Evolutionary conservation across 64 coral and sea anemone genomes (phyloP), one percentile per base, ranked within the genome.

Genomic region (Hydrozoanthus tunicans): DNA sequence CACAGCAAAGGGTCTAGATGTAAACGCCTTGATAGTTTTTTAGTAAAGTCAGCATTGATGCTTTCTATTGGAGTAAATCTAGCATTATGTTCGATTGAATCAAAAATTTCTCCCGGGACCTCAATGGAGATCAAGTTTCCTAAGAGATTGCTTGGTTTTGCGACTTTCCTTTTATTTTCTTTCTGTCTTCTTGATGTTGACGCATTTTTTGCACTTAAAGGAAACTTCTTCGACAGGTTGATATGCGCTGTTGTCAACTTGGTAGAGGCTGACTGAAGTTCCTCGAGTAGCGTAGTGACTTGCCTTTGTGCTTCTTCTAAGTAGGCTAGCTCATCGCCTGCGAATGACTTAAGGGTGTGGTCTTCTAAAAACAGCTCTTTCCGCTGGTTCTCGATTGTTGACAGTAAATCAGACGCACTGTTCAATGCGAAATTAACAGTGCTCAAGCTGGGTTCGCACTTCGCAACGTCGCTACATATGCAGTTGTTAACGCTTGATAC

Each of bases 391-490:
- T 43, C 86, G 14, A 89, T 74, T 4, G 86, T 61, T 26, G 69
- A 17, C 53, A 9, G 86, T 90, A 90, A 27, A 27, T 74, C 69
- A 25, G 86, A 76, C 14, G 73, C 86, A 59, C 11, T 77, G 53
- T 71, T 74, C 24, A 77, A 90, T 17, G 72, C 27, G 54, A 27
- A 11, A 23, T 90, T 90, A 63, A 91, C 61, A 80, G 43, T 65
- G 64, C 53, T 80, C 64, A 91, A 91, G 65, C 89, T 80, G 70
- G 89, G 80, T 59, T 91, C 51, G 77, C 59, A 91, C 62, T 91
- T 91, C 5, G 26, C 77, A 63, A 80, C 10, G 76, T 91, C 89
- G 25, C 77, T 68, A 43, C 77, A 79, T 10, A 12, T 78, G 56
- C 89, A 90, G 13, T 62, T 66, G 5, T 85, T 43, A 43, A 69